Percentiles rank a stretch among this genome's conserved stretches.
Conservation (phyloP, 2,888 invertebrate species). For the Agriopis aurantiaria region DNA sequence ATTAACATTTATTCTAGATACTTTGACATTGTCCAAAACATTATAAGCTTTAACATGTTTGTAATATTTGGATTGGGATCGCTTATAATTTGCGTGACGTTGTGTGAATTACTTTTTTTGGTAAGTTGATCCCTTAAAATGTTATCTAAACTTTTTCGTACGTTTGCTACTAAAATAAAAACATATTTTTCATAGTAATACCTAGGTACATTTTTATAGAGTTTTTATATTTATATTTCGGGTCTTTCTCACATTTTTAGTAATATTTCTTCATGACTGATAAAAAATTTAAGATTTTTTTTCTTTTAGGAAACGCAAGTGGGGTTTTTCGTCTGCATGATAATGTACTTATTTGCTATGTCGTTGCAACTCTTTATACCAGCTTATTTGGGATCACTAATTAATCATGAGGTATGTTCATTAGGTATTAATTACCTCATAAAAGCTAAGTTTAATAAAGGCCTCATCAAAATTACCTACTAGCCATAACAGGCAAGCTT, state of each 20-base stretch:
- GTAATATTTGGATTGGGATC: constrained; percentile 68
- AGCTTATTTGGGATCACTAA: constrained; percentile 63
- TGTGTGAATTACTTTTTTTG: constrained; percentile 63
- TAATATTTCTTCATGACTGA: too few relatives aligned
- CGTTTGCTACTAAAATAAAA: background rate
- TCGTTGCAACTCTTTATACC: constrained; percentile 65
- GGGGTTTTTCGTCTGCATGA: constrained; percentile 55
- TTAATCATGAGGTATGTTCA: constrained; percentile 58
- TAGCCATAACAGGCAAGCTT: too few relatives aligned
- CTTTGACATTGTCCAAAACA: constrained; percentile 58
- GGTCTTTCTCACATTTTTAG: too few relatives aligned
- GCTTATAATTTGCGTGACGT: constrained; percentile 65
- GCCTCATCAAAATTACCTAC: too few relatives aligned
- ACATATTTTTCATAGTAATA: background rate
- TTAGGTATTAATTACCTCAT: background rate
- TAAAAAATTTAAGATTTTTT: constrained; percentile 29
- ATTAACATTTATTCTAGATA: constrained; percentile 54
- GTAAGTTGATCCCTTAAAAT: constrained; percentile 49
- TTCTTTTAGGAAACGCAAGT: constrained; percentile 57
- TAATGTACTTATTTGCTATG: constrained; percentile 63
- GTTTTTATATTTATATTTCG: too few relatives aligned
- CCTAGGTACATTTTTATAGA: background rate
- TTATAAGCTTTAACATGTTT: constrained; percentile 64
- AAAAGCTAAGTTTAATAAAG: too few relatives aligned
- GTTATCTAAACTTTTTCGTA: background rate